A percentile compares a stretch with the other conserved stretches of the same genome.
These are phyloP conservation scores for Plebejus melissa DNA, from an alignment of 2,888 invertebrate genomes.

Conservation along the genomic window DNA sequence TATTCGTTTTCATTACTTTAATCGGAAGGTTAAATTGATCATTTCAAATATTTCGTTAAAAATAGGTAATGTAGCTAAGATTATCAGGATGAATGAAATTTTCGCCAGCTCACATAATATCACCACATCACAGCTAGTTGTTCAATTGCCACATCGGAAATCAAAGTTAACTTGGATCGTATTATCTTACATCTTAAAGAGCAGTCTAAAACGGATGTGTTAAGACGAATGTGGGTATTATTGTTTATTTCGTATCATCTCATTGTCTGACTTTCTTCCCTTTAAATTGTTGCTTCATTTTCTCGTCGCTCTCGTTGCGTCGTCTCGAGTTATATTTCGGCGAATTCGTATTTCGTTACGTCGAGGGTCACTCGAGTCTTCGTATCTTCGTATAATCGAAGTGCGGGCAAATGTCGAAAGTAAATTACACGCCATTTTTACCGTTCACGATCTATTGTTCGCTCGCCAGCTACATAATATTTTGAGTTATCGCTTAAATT, in stretches of 20 bases:
- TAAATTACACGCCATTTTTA: conserved; percentile 58
- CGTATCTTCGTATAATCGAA: conserved; percentile 38
- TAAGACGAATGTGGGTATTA: conserved; percentile 36
- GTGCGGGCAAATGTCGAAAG: conserved; percentile 35
- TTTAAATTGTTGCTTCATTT: conserved; percentile 31
- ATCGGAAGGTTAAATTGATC: background rate
- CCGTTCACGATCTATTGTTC: conserved; percentile 57
- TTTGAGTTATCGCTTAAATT: conserved; percentile 58
- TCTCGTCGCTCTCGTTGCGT: conserved; percentile 29
- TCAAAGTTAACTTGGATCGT: conserved; percentile 35
- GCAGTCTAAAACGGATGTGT: conserved; percentile 38
- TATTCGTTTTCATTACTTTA: background rate
- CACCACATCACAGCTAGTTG: conserved; percentile 28
- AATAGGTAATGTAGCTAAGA: background rate
- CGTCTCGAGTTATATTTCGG: conserved; percentile 46
- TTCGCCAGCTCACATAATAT: conserved; percentile 12
- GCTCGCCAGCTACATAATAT: conserved; percentile 45
- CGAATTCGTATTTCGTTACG: conserved; percentile 41
- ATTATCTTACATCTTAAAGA: conserved; percentile 40
- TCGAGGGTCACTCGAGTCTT: conserved; percentile 32
- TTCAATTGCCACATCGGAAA: conserved; percentile 36
- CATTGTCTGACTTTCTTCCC: conserved; percentile 30
- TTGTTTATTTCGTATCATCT: conserved; percentile 32
- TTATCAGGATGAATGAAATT: background rate
- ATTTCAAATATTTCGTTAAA: background rate